phyloP scores from a whole-genome alignment of 2,888 invertebrate genomes.

The Morinoia aosen region DNA sequence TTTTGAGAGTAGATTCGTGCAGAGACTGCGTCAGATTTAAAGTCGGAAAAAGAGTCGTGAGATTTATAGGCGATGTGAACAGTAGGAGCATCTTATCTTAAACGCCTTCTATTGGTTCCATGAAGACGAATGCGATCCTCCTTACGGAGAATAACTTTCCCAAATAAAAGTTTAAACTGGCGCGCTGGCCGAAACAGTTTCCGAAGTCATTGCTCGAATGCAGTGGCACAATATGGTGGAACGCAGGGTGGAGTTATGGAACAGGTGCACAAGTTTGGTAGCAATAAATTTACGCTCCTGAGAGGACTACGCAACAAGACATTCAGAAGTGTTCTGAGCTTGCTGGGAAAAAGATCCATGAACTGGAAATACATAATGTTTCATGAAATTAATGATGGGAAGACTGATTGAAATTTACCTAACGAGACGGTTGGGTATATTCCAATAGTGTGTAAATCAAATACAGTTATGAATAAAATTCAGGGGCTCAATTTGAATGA shows the following conservation, averaged over 20 bases:
- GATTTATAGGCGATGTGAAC: slow-evolving; percentile 49
- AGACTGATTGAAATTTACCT: no score
- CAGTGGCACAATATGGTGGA: slow-evolving; percentile 38
- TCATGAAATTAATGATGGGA: no score
- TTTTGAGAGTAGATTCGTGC: slow-evolving; percentile 2
- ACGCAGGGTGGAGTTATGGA: slow-evolving; percentile 7
- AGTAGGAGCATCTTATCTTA: slow-evolving; percentile 45
- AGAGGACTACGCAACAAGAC: not conserved
- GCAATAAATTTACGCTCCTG: not conserved
- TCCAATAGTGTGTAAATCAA: no score
- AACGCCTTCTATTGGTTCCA: slow-evolving; percentile 41
- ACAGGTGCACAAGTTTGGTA: slow-evolving; percentile 39
- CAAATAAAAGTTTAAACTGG: slow-evolving; percentile 14
- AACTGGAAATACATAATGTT: no score
- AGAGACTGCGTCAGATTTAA: slow-evolving; percentile 10
- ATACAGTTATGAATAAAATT: no score
- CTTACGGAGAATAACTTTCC: slow-evolving; percentile 34
- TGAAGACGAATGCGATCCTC: slow-evolving; percentile 51
- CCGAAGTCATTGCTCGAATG: slow-evolving; percentile 27
- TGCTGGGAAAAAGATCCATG: not conserved
- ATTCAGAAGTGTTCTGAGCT: not conserved
- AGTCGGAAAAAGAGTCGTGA: slow-evolving; percentile 14
- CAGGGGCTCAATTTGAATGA: no score
- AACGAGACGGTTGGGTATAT: no score
- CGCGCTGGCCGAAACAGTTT: slow-evolving; percentile 7